Percentiles rank a stretch among this genome's conserved stretches.
Conservation (phyloP, 2,113 vertebrate genomes). For the Psilopsiagon aurifrons region DNA sequence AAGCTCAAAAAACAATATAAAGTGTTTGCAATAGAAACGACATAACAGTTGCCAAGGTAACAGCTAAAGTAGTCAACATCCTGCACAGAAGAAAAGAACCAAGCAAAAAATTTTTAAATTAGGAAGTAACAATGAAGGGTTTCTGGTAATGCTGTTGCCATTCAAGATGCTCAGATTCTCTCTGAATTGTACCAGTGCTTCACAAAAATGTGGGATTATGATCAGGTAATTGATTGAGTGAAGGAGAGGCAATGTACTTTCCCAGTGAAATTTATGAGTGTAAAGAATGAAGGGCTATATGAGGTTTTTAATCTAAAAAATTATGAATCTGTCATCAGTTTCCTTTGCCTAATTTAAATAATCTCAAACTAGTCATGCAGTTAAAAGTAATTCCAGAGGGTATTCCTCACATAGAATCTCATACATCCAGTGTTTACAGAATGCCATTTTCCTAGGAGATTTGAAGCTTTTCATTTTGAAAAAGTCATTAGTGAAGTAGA, state of each 20-base stretch:
- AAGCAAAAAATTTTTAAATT: constrained; percentile 21
- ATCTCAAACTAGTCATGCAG: not conserved
- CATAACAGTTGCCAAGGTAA: constrained; percentile 72
- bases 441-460: not conserved
- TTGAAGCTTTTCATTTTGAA: not conserved
- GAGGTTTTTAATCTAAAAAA: not conserved
- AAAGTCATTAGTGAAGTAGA: not conserved
- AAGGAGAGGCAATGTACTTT: not conserved
- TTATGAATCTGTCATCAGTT: not conserved
- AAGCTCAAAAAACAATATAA: not conserved
- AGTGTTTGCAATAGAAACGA: constrained; percentile 55
- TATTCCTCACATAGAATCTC: not conserved
- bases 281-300: not conserved
- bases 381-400: not conserved
- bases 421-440: not conserved
- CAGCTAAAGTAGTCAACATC: constrained; percentile 12
- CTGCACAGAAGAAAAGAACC: constrained; percentile 26
- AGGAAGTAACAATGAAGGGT: not conserved
- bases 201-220: not conserved
- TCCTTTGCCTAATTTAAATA: not conserved
- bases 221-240: not conserved
- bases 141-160: not conserved
- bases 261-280: not conserved
- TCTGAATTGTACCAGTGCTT: not conserved
- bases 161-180: not conserved